These are phyloP conservation scores for Tenodera sinensis DNA, from an alignment of 2,888 invertebrate species.

Conservation along the genomic window DNA sequence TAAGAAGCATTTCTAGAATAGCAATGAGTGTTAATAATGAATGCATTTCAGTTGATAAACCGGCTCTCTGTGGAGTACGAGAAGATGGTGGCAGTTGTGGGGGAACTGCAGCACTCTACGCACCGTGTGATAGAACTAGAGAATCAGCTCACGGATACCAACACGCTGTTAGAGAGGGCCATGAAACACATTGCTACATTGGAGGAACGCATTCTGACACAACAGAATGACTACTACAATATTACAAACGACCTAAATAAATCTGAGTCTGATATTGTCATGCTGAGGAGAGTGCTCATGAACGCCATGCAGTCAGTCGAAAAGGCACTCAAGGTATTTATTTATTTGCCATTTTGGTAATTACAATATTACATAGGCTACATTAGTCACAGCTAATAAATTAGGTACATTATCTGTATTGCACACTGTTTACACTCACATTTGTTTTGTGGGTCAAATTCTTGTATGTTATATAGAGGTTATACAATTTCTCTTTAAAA, in stretches of 20 bases:
- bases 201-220: conserved; percentile 56
- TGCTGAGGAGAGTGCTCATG: conserved; percentile 55
- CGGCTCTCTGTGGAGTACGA: conserved; percentile 47
- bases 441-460: too few relatives aligned
- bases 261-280: conserved; percentile 52
- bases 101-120: conserved; percentile 33
- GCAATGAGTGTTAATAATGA: too few relatives aligned
- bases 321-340: conserved; percentile 32
- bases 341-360: too few relatives aligned
- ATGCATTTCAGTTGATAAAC: conserved; percentile 37
- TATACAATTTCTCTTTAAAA: too few relatives aligned
- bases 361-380: too few relatives aligned
- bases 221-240: conserved; percentile 49
- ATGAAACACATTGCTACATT: conserved; percentile 38
- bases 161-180: background rate
- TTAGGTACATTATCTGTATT: too few relatives aligned
- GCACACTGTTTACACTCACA: too few relatives aligned
- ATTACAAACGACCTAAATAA: conserved; percentile 48
- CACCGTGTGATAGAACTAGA: conserved; percentile 29
- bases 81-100: conserved; percentile 30
- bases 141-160: conserved; percentile 32
- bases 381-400: too few relatives aligned
- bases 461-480: too few relatives aligned
- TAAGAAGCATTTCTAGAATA: too few relatives aligned
- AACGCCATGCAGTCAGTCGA: conserved; percentile 48